Evolutionary conservation across 2,888 invertebrate genomes (phyloP).

Genomic region (Heliconius erato): DNA sequence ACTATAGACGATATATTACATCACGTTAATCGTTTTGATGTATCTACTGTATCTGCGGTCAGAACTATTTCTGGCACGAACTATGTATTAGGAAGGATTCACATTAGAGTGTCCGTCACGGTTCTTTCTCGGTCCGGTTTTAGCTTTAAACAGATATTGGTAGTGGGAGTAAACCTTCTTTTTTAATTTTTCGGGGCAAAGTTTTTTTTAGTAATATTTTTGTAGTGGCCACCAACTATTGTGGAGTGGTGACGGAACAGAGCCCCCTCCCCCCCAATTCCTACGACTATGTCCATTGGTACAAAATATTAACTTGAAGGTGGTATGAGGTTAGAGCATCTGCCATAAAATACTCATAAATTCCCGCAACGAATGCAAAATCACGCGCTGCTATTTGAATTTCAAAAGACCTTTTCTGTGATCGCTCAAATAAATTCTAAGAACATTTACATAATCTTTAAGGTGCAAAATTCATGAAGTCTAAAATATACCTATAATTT

Average conservation of each 20-base stretch:
- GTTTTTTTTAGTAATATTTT: too few species aligned
- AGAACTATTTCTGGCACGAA: too few species aligned
- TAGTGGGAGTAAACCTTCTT: too few species aligned
- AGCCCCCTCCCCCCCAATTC: too few species aligned
- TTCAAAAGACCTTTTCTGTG: conserved; percentile 20
- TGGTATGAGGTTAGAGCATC: background rate
- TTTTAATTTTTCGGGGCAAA: too few species aligned
- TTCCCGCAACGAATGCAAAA: background rate
- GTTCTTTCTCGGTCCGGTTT: too few species aligned
- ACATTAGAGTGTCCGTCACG: too few species aligned
- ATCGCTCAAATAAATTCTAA: conserved; percentile 16
- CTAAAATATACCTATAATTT: background rate
- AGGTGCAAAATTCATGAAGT: background rate
- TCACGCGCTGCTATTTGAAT: conserved; percentile 20
- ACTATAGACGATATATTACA: background rate
- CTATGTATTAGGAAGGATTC: too few species aligned
- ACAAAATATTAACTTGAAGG: background rate
- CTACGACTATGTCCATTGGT: too few species aligned
- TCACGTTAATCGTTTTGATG: background rate
- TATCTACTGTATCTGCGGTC: background rate
- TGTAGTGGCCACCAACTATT: too few species aligned
- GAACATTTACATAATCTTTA: conserved; percentile 6
- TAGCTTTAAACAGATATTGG: too few species aligned
- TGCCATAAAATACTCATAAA: conserved; percentile 8
- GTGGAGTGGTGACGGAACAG: too few species aligned